Percentiles rank a stretch among this genome's conserved stretches.
Conservation (phyloP, 2,797 vertebrate genomes). For the Aphelocoma californica region DNA sequence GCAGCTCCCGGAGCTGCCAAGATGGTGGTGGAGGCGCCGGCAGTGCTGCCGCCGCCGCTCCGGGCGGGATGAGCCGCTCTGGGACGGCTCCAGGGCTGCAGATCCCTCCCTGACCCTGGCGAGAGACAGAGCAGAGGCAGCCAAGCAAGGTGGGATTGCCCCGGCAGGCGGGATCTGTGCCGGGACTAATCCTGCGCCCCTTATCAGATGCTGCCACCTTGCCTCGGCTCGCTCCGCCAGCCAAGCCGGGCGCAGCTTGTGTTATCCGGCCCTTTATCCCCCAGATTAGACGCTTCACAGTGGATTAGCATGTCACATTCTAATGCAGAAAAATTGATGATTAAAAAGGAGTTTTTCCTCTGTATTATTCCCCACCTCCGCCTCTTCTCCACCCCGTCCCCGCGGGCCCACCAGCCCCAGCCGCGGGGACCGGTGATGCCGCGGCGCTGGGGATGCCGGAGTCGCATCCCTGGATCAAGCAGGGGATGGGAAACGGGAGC, state of each 20-base stretch:
- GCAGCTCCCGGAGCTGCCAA: not conserved
- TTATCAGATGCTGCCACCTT: slow-evolving; percentile 73
- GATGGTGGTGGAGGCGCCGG: not conserved
- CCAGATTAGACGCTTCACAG: slow-evolving; percentile 67
- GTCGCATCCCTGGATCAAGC: accelerated
- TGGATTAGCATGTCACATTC: slow-evolving; percentile 68
- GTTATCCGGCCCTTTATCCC: slow-evolving; percentile 70
- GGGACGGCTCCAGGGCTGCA: not conserved
- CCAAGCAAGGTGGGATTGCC: slow-evolving; percentile 24
- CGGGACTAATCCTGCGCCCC: slow-evolving; percentile 11
- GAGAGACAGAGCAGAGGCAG: not conserved
- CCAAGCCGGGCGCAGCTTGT: slow-evolving; percentile 39
- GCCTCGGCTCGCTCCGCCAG: slow-evolving; percentile 27
- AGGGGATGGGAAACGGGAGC: accelerated
- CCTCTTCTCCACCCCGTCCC: slow-evolving; percentile 14
- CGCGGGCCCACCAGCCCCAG: not conserved
- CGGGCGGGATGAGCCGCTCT: not conserved
- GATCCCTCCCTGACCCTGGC: not conserved
- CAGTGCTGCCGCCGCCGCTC: accelerated
- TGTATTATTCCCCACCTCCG: slow-evolving; percentile 35
- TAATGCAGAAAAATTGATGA: slow-evolving; percentile 60
- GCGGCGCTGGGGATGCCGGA: not conserved
- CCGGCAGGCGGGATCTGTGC: not conserved
- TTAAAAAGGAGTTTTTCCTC: slow-evolving; percentile 39
- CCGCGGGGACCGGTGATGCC: not conserved